Base-by-base conservation (phyloP, 2,888 invertebrate genomes). In the Clepsis dumicolana region DNA sequence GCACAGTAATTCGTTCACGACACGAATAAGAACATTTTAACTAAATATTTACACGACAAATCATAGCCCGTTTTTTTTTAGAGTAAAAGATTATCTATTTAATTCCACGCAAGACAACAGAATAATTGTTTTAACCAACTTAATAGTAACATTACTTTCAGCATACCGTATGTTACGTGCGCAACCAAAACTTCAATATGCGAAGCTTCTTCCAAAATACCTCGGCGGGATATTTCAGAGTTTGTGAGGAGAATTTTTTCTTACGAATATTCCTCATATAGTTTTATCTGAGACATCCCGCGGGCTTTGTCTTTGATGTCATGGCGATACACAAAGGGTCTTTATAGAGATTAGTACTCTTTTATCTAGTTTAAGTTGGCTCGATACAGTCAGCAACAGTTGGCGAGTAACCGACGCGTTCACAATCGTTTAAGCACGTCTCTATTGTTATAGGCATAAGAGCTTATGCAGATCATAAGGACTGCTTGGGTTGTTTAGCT, bases 251-350 rank as follows among this genome's bases (percentile, higher is more conserved):
- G 18, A 16, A 54, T 54, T 27, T 54, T 54, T 54, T 32, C 54
- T 12, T 16, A 18, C 16, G 18, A 18, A 54, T 54, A 54, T 54
- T 54, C 54, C 54, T 5, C 29, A 25, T 32, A 65, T 65, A 65
- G 65, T 65, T 65, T 65, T 60, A 60, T 29, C 52, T 25, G 21
- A 29, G 52, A 53, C 32, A 29, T 52, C 60, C 65, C 65, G 65
- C 60, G 65, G 65, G 65, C 25, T 65, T 65, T 60, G 60, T 65
- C 65, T 65, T 65, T 65, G 60, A 65, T 65, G 65, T 65, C 65
- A 65, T 65, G 60, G 53, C 65, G 65, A 65, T 60, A 65, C 53
- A 53, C 44, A 60, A 65, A 65, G 53, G 59, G 44, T 16, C 41
- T 60, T 60, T 41, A 44, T 29, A 52, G 59, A 60, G 52, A 65